Conservation (phyloP, 2,797 vertebrate genomes). For the Chromobotia macracanthus region DNA sequence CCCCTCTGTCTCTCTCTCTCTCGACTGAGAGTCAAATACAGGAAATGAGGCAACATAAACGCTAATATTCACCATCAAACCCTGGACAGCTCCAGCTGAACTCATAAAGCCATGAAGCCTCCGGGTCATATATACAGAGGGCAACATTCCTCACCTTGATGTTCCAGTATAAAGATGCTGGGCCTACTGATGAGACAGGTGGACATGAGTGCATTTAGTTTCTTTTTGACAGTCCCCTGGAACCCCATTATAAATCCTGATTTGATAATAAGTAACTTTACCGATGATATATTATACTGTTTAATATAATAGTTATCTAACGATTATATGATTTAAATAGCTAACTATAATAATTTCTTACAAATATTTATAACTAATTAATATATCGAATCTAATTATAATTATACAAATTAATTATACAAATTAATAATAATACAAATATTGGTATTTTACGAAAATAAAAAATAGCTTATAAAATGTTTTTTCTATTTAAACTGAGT, state of each 20-base stretch:
- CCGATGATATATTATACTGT: not conserved
- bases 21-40: conserved; percentile 69
- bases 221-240: not conserved
- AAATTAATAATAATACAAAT: too few species aligned
- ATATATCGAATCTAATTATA: too few species aligned
- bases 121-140: conserved; percentile 15
- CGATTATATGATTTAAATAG: too few species aligned
- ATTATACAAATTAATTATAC: too few species aligned
- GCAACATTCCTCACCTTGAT: not conserved
- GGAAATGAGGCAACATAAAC: conserved; percentile 79
- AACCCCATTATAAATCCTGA: too few species aligned
- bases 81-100: conserved; percentile 60
- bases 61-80: conserved; percentile 66
- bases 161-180: not conserved
- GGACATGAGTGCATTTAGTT: not conserved
- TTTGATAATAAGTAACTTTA: not conserved
- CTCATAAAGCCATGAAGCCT: conserved; percentile 46
- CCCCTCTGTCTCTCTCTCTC: conserved; percentile 52
- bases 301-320: too few species aligned
- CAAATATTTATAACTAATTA: too few species aligned
- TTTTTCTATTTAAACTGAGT: too few species aligned
- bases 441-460: too few species aligned
- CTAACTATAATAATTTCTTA: too few species aligned
- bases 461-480: too few species aligned
- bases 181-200: not conserved